A percentile compares a stretch with the other conserved stretches of the same genome.
phyloP scores from a whole-genome alignment of 1,140 invertebrate species.

The Cherax destructor region DNA sequence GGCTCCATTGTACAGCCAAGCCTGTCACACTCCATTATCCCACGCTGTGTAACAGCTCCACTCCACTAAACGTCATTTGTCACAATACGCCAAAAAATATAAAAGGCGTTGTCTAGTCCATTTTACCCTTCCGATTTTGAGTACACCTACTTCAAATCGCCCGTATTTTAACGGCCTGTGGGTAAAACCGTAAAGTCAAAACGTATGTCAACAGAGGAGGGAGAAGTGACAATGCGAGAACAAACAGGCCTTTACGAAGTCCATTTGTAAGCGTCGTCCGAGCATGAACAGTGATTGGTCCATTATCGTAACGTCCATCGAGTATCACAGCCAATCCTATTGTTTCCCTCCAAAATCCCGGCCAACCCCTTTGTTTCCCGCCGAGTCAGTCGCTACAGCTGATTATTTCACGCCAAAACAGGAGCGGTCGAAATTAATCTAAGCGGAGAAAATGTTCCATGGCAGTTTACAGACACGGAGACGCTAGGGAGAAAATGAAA shows the following conservation, averaged over 20 bases:
- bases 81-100: no score
- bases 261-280: conserved; percentile 11
- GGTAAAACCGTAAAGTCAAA: no score
- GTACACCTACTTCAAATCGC: no score
- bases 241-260: background rate
- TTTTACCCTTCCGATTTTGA: no score
- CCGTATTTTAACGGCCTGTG: no score
- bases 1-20: no score
- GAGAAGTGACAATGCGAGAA: background rate
- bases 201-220: background rate
- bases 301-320: conserved; percentile 1
- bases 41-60: no score
- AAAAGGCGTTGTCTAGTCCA: no score
- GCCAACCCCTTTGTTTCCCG: conserved; percentile 11
- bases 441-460: background rate
- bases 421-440: background rate
- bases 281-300: conserved; percentile 30
- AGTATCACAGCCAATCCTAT: conserved; percentile 1
- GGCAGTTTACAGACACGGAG: background rate
- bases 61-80: no score
- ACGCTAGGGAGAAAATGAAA: background rate
- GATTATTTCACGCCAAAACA: conserved; percentile 35
- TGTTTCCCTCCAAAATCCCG: background rate
- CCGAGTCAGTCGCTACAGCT: conserved; percentile 38
- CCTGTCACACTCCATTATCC: no score